phyloP scores from a whole-genome alignment of 2,888 invertebrate genomes.

The Aspidiotus rigidus region DNA sequence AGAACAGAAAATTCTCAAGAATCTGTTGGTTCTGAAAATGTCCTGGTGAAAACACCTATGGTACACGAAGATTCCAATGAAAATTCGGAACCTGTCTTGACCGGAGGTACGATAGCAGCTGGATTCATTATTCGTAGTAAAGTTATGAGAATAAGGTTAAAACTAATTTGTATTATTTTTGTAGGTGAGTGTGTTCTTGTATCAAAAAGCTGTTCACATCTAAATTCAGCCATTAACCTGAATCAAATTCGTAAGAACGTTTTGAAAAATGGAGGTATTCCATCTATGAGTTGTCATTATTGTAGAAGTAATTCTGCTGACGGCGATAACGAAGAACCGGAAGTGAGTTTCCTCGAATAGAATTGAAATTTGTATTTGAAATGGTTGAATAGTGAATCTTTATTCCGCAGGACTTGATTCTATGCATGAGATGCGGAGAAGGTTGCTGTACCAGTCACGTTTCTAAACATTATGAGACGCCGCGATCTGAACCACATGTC shows the following conservation, averaged over 20 bases:
- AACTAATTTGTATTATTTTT: not conserved
- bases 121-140: conserved; percentile 8
- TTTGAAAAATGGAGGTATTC: conserved; percentile 1
- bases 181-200: not conserved
- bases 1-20: conserved; percentile 19
- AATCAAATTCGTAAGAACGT: conserved; percentile 49
- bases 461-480: conserved; percentile 61
- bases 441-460: conserved; percentile 71
- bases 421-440: conserved; percentile 72
- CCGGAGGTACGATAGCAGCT: not conserved
- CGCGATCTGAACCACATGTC: conserved; percentile 66
- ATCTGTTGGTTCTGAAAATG: conserved; percentile 7
- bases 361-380: too few species aligned
- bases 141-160: conserved; percentile 1
- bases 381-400: conserved; percentile 11
- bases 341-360: too few species aligned
- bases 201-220: not conserved
- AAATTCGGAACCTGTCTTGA: not conserved
- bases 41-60: not conserved
- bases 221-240: conserved; percentile 51
- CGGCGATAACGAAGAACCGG: not conserved
- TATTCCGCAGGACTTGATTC: conserved; percentile 47
- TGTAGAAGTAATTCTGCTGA: not conserved
- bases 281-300: conserved; percentile 15
- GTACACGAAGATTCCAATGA: conserved; percentile 5